A percentile compares a stretch with the other conserved stretches of the same genome.
Evolutionary conservation across 2,888 invertebrate species (phyloP).

Genomic region (Acronicta aceris): DNA sequence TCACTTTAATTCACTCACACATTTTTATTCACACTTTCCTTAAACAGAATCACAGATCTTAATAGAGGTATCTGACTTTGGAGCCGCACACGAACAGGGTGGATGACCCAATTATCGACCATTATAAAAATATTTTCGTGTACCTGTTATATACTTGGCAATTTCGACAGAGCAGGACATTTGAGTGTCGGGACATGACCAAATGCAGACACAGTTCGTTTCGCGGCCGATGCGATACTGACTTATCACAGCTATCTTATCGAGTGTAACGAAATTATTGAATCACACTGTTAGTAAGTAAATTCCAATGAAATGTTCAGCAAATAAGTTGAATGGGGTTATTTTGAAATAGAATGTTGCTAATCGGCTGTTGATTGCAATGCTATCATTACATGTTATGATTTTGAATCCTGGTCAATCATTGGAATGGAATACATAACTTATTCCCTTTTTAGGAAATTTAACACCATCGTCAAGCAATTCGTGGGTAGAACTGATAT

Average conservation of each 20-base stretch:
- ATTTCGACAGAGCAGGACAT: constrained; percentile 79
- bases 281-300: constrained; percentile 47
- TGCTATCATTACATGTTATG: constrained; percentile 2
- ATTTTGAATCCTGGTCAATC: too few relatives aligned
- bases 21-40: too few relatives aligned
- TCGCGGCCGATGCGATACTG: constrained; percentile 50
- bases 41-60: too few relatives aligned
- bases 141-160: constrained; percentile 78
- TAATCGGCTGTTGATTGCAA: constrained; percentile 11
- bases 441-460: too few relatives aligned
- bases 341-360: constrained; percentile 18
- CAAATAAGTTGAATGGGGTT: constrained; percentile 27
- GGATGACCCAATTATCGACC: constrained; percentile 38
- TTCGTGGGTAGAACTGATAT: too few relatives aligned
- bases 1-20: constrained; percentile 10
- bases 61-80: constrained; percentile 3
- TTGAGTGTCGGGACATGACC: constrained; percentile 63
- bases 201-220: constrained; percentile 26
- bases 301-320: constrained; percentile 37
- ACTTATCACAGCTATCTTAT: constrained; percentile 72
- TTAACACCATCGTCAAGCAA: too few relatives aligned
- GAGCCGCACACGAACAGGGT: constrained; percentile 30
- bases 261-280: constrained; percentile 61
- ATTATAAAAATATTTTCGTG: constrained; percentile 32
- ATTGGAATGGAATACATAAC: too few relatives aligned